A percentile compares a stretch with the other conserved stretches of the same genome.
Conservation (phyloP, 2,888 invertebrate species). For the Leptopilina syphax region DNA sequence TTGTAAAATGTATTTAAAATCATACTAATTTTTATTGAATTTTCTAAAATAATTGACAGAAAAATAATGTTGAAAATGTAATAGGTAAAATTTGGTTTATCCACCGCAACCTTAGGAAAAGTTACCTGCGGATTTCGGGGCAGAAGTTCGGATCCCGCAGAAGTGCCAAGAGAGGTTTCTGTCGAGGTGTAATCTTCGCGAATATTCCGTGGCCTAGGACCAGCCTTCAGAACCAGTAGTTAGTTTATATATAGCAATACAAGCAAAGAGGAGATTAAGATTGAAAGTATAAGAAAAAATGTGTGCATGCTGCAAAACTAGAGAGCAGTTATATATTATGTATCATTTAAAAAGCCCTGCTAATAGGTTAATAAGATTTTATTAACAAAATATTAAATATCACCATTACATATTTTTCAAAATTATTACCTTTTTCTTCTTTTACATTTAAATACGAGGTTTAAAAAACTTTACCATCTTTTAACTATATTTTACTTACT, state of each 20-base stretch:
- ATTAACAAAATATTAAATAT: no score
- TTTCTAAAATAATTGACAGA: neutral
- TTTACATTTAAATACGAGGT: no score
- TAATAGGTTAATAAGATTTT: neutral
- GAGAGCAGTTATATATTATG: neutral
- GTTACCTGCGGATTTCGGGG: conserved; percentile 75
- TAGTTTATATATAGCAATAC: conserved; percentile 75
- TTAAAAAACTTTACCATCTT: no score
- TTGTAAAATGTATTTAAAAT: conserved; percentile 1
- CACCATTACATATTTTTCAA: no score
- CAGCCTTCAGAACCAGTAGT: conserved; percentile 76
- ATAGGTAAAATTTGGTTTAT: neutral
- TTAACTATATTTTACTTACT: no score
- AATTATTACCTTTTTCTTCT: no score
- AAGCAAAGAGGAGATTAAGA: conserved; percentile 71
- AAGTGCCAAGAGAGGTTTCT: conserved; percentile 72
- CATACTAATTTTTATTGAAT: neutral
- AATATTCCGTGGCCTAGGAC: conserved; percentile 75
- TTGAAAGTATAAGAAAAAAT: conserved; percentile 65
- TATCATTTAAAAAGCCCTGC: neutral
- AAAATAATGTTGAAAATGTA: neutral
- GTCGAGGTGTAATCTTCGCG: conserved; percentile 75
- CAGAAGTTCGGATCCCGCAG: conserved; percentile 73
- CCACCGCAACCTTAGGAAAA: conserved; percentile 47
- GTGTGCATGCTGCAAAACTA: conserved; percentile 48